Evolutionary conservation across 2,113 vertebrate genomes (phyloP).

Genomic region (Notiomystis cincta): DNA sequence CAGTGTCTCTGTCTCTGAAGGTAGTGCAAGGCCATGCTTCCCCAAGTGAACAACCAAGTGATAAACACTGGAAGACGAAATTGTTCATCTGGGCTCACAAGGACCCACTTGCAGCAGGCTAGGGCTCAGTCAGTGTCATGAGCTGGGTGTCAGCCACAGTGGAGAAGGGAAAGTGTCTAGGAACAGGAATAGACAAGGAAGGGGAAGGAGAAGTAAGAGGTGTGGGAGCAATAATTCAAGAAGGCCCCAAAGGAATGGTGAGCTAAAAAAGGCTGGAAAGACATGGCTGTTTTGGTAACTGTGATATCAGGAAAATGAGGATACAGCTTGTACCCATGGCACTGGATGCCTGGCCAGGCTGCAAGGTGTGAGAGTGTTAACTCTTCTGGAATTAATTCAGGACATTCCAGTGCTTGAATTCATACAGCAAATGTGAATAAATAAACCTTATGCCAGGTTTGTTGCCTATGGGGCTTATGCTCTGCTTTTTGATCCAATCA

Average conservation of each 20-base stretch:
- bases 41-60: not conserved
- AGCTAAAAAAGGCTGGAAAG: not conserved
- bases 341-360: not conserved
- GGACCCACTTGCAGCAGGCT: not conserved
- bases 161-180: not conserved
- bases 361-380: not conserved
- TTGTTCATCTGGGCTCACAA: not conserved
- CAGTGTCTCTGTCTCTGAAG: not conserved
- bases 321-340: accelerated
- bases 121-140: not conserved
- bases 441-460: not conserved
- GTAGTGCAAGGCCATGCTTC: not conserved
- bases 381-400: not conserved
- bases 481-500: not conserved
- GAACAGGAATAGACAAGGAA: not conserved
- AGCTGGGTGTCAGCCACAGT: not conserved
- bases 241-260: not conserved
- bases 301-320: not conserved
- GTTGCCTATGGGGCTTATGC: not conserved
- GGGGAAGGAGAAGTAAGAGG: not conserved
- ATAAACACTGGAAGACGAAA: not conserved
- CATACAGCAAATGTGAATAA: conserved; percentile 12
- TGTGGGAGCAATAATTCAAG: not conserved
- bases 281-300: not conserved
- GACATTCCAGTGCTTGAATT: conserved; percentile 13